These are phyloP conservation scores for Eubucco bourcierii DNA, from an alignment of 2,113 vertebrate species.

Conservation along the genomic window DNA sequence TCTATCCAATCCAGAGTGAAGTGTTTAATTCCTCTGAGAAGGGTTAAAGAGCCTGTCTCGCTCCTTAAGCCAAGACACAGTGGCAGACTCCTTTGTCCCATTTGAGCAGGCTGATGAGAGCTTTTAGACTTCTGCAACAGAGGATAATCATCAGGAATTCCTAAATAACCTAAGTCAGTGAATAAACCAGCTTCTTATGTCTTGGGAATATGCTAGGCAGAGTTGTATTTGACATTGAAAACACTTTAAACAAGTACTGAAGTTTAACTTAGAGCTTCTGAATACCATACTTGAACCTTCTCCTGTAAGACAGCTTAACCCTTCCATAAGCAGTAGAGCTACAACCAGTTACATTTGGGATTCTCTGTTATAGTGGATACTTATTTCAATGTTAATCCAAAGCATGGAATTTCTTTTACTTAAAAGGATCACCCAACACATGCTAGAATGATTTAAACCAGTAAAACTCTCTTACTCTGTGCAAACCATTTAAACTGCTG, in stretches of 20 bases:
- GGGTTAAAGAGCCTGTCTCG: too few species aligned
- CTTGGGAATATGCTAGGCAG: neutral
- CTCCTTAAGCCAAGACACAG: too few species aligned
- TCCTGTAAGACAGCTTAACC: neutral
- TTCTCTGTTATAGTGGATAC: neutral
- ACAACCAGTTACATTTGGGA: rapidly evolving
- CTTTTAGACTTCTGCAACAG: neutral
- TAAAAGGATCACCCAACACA: neutral
- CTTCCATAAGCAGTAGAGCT: neutral
- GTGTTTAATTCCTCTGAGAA: too few species aligned
- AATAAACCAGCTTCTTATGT: neutral
- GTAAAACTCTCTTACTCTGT: neutral
- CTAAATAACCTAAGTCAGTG: neutral
- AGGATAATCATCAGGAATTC: neutral
- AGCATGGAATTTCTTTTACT: neutral
- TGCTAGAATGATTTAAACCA: neutral
- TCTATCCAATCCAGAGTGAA: too few species aligned
- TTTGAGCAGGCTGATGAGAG: neutral
- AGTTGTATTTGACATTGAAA: neutral
- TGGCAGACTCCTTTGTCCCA: too few species aligned
- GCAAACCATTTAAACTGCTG: neutral
- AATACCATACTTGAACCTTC: neutral
- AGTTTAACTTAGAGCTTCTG: neutral
- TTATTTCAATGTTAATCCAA: neutral
- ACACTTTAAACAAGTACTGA: neutral